Evolutionary conservation across 2,888 invertebrate species (phyloP).

Genomic region (Polia nebulosa): DNA sequence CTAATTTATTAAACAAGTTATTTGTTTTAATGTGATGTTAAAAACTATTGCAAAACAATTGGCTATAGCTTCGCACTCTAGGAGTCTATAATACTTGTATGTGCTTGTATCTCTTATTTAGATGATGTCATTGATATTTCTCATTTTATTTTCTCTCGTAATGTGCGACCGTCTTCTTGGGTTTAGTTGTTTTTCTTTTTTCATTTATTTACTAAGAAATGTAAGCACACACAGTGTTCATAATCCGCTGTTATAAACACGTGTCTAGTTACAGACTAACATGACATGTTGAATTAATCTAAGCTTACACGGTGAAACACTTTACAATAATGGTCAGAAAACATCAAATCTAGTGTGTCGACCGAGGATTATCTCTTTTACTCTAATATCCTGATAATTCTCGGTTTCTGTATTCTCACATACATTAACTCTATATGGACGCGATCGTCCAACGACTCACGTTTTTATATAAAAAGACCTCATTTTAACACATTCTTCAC

Average conservation of each 20-base stretch:
- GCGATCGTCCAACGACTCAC: constrained; percentile 89
- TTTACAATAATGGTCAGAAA: constrained; percentile 86
- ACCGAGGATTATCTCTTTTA: constrained; percentile 81
- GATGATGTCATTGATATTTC: constrained; percentile 55
- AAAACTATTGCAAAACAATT: constrained; percentile 89
- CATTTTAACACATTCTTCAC: constrained; percentile 37
- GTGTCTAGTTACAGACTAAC: constrained; percentile 87
- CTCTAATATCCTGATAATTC: constrained; percentile 76
- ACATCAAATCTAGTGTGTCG: constrained; percentile 84
- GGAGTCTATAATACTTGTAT: constrained; percentile 80
- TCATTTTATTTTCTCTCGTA: too few species aligned
- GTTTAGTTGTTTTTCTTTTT: too few species aligned
- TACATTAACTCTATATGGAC: constrained; percentile 84
- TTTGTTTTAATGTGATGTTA: constrained; percentile 83
- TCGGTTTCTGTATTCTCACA: constrained; percentile 77
- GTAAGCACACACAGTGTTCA: constrained; percentile 75
- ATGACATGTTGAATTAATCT: constrained; percentile 88
- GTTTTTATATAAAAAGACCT: constrained; percentile 53
- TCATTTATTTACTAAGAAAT: constrained; percentile 24
- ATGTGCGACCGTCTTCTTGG: too few species aligned
- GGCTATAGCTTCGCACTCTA: constrained; percentile 89
- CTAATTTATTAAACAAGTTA: constrained; percentile 83
- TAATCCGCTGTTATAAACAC: constrained; percentile 79
- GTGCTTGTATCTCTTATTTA: constrained; percentile 67
- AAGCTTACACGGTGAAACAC: constrained; percentile 89